These are phyloP conservation scores for Charadrius vociferus DNA, from an alignment of 2,113 vertebrate species.

Conservation along the genomic window DNA sequence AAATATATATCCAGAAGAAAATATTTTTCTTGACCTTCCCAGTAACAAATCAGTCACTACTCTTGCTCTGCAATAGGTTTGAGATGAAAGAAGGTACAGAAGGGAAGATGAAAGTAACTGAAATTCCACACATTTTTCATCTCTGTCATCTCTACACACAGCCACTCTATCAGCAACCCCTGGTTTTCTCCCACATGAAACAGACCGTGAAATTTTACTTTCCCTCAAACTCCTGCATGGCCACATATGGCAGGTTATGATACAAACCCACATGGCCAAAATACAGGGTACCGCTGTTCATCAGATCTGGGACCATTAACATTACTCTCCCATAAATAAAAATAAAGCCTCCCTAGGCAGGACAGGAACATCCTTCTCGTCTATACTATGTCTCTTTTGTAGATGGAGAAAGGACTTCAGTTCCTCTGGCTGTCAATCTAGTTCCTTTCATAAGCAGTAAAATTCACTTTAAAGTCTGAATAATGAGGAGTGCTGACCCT, in stretches of 20 bases:
- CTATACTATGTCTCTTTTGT: neutral
- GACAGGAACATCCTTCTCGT: neutral
- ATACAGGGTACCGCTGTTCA: neutral
- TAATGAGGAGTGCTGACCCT: conserved; percentile 47
- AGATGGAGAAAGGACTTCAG: neutral
- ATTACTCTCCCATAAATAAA: neutral
- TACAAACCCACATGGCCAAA: neutral
- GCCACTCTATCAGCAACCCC: neutral
- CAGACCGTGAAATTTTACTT: conserved; percentile 14
- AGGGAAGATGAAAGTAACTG: conserved; percentile 36
- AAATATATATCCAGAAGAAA: conserved; percentile 6
- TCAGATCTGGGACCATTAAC: neutral
- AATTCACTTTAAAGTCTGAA: conserved; percentile 44
- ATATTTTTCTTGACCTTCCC: conserved; percentile 10
- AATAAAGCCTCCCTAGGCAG: neutral
- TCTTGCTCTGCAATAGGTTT: neutral
- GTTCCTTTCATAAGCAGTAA: conserved; percentile 17
- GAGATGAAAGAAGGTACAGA: conserved; percentile 4
- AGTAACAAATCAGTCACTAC: neutral
- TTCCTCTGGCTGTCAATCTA: conserved; percentile 8
- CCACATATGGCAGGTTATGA: neutral
- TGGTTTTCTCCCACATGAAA: conserved; percentile 7
- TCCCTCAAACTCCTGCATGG: neutral
- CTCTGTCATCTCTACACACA: conserved; percentile 14
- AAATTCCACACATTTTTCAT: conserved; percentile 41